These are phyloP conservation scores for Tineola bisselliella DNA, from an alignment of 2,888 invertebrate species.

Conservation along the genomic window DNA sequence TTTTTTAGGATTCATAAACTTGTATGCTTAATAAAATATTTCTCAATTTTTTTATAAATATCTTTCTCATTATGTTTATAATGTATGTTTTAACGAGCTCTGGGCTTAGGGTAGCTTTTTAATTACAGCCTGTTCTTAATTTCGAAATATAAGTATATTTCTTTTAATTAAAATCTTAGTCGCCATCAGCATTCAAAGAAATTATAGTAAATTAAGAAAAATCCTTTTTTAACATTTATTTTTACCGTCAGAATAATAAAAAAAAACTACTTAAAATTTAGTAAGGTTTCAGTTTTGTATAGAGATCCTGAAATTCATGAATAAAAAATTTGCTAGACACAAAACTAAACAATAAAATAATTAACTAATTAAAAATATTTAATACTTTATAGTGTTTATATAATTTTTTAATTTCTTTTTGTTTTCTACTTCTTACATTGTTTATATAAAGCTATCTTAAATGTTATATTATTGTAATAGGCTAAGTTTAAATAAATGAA, in stretches of 20 bases:
- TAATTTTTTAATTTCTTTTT: too few relatives aligned
- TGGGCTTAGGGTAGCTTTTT: background rate
- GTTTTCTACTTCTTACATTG: too few relatives aligned
- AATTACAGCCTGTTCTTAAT: slow-evolving; percentile 1
- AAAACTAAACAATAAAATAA: too few relatives aligned
- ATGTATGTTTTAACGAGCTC: background rate
- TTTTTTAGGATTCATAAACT: background rate
- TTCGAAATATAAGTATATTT: background rate
- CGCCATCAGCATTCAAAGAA: background rate
- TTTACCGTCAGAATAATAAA: background rate
- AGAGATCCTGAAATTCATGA: too few relatives aligned
- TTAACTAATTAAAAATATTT: too few relatives aligned
- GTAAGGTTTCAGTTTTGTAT: too few relatives aligned
- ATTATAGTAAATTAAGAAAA: background rate
- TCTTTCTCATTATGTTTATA: background rate
- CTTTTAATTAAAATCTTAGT: background rate
- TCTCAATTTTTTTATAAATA: background rate
- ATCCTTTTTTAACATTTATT: background rate
- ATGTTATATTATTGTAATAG: too few relatives aligned
- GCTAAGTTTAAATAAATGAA: too few relatives aligned
- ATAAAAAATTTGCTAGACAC: too few relatives aligned
- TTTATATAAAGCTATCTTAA: too few relatives aligned
- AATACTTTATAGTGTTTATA: too few relatives aligned
- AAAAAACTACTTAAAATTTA: too few relatives aligned
- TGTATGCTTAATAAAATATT: background rate